Conservation (phyloP, 2,797 vertebrate genomes). For the Danio kyathit region DNA sequence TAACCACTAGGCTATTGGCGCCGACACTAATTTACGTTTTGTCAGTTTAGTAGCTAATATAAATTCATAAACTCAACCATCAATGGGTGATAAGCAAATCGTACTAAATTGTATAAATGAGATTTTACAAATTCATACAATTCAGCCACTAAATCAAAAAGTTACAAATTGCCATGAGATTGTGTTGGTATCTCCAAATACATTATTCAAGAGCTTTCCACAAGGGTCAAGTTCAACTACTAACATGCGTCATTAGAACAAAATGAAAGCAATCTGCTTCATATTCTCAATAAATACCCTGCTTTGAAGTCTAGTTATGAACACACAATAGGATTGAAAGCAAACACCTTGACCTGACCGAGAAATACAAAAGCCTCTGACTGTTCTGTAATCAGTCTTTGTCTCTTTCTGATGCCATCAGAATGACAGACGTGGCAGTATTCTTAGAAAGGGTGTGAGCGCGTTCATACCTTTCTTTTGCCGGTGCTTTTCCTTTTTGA, state of each 20-base stretch:
- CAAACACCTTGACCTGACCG: background rate
- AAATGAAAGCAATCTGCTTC: background rate
- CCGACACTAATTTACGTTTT: too few species aligned
- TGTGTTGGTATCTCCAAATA: background rate
- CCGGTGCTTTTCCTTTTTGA: slow-evolving; percentile 35
- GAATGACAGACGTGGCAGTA: slow-evolving; percentile 9
- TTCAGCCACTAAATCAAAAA: too few species aligned
- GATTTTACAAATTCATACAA: too few species aligned
- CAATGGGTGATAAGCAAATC: too few species aligned
- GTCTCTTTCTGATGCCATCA: background rate
- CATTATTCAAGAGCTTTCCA: background rate
- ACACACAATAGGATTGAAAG: background rate
- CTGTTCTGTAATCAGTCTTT: slow-evolving; percentile 23
- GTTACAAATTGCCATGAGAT: too few species aligned
- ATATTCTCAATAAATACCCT: background rate
- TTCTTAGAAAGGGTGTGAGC: slow-evolving; percentile 31
- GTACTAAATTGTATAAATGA: too few species aligned
- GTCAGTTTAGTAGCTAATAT: too few species aligned
- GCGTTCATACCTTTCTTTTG: slow-evolving; percentile 75
- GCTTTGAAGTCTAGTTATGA: background rate
- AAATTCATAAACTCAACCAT: too few species aligned
- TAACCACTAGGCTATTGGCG: too few species aligned
- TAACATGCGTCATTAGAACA: background rate
- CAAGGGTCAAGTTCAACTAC: background rate
- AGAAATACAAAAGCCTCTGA: background rate